A percentile compares a stretch with the other conserved stretches of the same genome.
These are phyloP conservation scores for Cataglyphis rosenhaueri DNA, from an alignment of 2,888 invertebrate genomes.

Conservation along the genomic window DNA sequence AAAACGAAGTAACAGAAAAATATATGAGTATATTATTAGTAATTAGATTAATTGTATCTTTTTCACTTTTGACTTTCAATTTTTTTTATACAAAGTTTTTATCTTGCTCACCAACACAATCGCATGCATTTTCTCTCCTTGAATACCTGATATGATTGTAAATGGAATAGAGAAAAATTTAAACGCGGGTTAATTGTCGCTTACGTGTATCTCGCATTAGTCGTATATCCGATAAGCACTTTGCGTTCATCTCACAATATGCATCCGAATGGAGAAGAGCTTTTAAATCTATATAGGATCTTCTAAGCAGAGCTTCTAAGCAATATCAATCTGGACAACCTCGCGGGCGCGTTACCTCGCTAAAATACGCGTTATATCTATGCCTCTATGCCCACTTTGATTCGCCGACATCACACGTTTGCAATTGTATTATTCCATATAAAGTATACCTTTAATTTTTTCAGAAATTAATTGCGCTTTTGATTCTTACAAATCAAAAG, in stretches of 20 bases:
- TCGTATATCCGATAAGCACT: constrained; percentile 40
- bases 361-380: neutral
- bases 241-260: constrained; percentile 22
- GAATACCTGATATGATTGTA: neutral
- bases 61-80: neutral
- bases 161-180: neutral
- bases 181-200: constrained; percentile 37
- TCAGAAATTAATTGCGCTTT: neutral
- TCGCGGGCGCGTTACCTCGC: constrained; percentile 19
- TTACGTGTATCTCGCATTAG: constrained; percentile 50
- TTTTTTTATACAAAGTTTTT: neutral
- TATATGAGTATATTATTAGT: neutral
- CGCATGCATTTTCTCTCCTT: neutral
- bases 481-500: neutral
- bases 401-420: constrained; percentile 1
- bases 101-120: constrained; percentile 11
- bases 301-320: constrained; percentile 1
- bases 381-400: constrained; percentile 4
- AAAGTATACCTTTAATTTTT: neutral
- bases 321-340: constrained; percentile 27
- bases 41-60: neutral
- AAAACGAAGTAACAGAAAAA: neutral
- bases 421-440: constrained; percentile 1
- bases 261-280: neutral
- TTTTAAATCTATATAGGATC: constrained; percentile 3